Base-by-base conservation (phyloP, 2,888 invertebrate species). In the Parelbella ahira region DNA sequence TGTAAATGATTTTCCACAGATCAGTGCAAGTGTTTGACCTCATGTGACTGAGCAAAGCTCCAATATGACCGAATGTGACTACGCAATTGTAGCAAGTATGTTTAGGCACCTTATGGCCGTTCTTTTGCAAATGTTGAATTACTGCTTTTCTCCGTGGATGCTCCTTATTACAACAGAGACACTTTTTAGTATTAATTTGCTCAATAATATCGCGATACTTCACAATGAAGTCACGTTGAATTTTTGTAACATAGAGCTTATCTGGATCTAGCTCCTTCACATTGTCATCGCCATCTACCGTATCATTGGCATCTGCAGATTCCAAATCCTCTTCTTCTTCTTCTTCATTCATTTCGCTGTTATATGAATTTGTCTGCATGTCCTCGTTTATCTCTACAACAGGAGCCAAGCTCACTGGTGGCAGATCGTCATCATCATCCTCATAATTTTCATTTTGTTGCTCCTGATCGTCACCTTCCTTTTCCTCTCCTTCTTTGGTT, bases 61-160 rank as follows among this genome's bases (percentile, higher is more conserved):
- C 88, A 43, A 88, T 88, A 49, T 88, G 88, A 2, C 76, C 78
- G 48, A 90, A 90, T 0, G 90, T 90, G 13, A 90, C 74, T 45
- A 90, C 89, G 57, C 91, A 91, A 58, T 89, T 89, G 53, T 90
- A 91, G 55, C 91, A 91, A 0, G 91, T 90, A 53, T 89, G 90
- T 53, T 90, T 89, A 0, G 90, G 90, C 33, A 91, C 90, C 70
- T 86, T 87, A 46, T 83, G 78, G 1, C 88, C 88, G 60, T 86
- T 88, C 65, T 88, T 88, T 60, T 88, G 88, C 41, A 88, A 65
- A 57, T 88, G 88, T 47, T 88, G 88, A 52, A 88, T 88, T 20
- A 88, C 88, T 5, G 88, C 86, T 58, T 88, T 88, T 43, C 88
- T 67, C 1, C 88, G 76, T 1, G 88, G 88, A 55, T 88, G 79